phyloP scores from a whole-genome alignment of 1,140 invertebrate genomes.

The Drosophila triauraria region DNA sequence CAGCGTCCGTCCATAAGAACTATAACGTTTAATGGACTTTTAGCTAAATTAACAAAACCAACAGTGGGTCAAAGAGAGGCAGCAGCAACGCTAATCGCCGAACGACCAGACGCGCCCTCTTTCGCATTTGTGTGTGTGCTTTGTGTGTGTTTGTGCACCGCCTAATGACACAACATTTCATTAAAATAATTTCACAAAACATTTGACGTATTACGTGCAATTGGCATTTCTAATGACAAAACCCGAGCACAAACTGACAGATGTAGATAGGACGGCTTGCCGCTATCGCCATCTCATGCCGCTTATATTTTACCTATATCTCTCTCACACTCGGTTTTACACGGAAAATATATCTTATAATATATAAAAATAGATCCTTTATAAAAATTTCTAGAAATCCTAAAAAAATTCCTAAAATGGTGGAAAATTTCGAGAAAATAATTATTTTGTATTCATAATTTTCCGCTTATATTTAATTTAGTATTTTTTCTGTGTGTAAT shows the following conservation, averaged over 20 bases:
- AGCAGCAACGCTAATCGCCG: conserved; percentile 50
- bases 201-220: conserved; percentile 81
- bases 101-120: conserved; percentile 64
- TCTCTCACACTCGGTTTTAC: neutral
- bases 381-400: too few species aligned
- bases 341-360: neutral
- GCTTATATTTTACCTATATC: conserved; percentile 16
- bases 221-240: conserved; percentile 78
- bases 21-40: conserved; percentile 78
- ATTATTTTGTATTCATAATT: too few species aligned
- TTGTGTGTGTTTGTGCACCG: conserved; percentile 15
- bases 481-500: conserved; percentile 1
- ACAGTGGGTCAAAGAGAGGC: conserved; percentile 38
- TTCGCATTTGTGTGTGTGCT: conserved; percentile 17
- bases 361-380: too few species aligned
- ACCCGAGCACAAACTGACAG: conserved; percentile 26
- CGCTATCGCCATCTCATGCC: conserved; percentile 28
- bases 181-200: conserved; percentile 82
- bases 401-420: too few species aligned
- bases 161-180: conserved; percentile 82
- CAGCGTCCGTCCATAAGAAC: conserved; percentile 67
- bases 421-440: too few species aligned
- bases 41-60: conserved; percentile 78
- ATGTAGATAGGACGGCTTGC: conserved; percentile 21
- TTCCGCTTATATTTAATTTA: too few species aligned